A percentile compares a stretch with the other conserved stretches of the same genome.
These are phyloP conservation scores for Orthosia gothica DNA, from an alignment of 2,888 invertebrate species.

Conservation along the genomic window DNA sequence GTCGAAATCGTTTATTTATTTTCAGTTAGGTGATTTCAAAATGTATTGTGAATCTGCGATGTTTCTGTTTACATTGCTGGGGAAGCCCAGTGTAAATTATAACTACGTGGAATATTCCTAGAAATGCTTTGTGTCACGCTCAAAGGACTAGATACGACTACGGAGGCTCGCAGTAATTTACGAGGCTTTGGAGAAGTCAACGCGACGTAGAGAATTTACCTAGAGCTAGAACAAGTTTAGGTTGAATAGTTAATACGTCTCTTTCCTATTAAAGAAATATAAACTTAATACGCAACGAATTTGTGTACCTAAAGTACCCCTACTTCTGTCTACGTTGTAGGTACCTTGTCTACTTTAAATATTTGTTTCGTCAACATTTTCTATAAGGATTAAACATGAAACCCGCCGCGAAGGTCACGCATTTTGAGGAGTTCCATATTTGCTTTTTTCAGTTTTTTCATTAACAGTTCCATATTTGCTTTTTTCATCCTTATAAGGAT, in stretches of 20 bases:
- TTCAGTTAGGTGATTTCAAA: constrained; percentile 30
- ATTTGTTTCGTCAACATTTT: constrained; percentile 34
- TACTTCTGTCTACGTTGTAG: neutral
- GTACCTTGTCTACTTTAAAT: constrained; percentile 11
- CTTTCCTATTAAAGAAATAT: constrained; percentile 29
- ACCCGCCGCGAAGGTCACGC: constrained; percentile 12
- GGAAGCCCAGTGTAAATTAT: constrained; percentile 5
- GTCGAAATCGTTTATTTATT: constrained; percentile 35
- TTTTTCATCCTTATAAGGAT: no score
- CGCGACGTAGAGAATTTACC: neutral
- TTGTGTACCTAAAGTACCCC: neutral
- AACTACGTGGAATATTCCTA: constrained; percentile 8
- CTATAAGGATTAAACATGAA: constrained; percentile 33
- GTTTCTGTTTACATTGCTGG: constrained; percentile 18
- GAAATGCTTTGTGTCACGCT: constrained; percentile 26
- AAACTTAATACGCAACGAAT: constrained; percentile 12
- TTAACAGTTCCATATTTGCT: no score
- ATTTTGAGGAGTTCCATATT: neutral
- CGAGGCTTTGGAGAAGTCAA: constrained; percentile 10
- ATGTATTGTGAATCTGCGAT: constrained; percentile 25
- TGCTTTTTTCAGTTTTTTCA: no score
- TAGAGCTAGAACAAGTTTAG: constrained; percentile 25
- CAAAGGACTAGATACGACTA: constrained; percentile 29
- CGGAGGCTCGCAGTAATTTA: constrained; percentile 26
- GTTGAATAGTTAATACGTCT: constrained; percentile 21